Percentiles rank a stretch among this genome's conserved stretches.
phyloP scores from a whole-genome alignment of 2,888 invertebrate species.

The Onthophagus sagittarius region DNA sequence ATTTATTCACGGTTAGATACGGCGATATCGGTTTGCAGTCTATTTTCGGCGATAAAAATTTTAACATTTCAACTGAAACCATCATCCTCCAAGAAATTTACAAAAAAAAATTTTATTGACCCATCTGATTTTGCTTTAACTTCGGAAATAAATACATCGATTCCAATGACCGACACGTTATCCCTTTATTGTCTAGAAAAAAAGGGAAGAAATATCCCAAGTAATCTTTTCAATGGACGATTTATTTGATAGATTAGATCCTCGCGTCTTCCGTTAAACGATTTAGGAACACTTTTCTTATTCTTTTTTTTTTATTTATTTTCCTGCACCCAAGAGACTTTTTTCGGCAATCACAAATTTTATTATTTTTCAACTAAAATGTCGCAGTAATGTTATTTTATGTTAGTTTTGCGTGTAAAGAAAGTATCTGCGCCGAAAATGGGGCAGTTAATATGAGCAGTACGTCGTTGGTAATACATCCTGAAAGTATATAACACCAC shows the following conservation, averaged over 20 bases:
- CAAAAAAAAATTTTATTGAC: background rate
- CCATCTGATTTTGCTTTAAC: background rate
- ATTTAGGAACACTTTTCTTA: background rate
- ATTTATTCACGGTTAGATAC: conserved; percentile 7
- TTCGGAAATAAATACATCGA: conserved; percentile 38
- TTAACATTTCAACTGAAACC: background rate
- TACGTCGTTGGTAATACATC: background rate
- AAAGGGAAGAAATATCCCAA: background rate
- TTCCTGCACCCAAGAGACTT: background rate
- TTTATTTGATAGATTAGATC: conserved; percentile 9
- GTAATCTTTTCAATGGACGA: conserved; percentile 10
- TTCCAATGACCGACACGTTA: conserved; percentile 39
- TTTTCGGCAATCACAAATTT: background rate
- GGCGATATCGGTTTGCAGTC: background rate
- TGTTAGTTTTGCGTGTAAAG: background rate
- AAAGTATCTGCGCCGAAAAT: background rate
- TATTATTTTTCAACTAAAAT: background rate
- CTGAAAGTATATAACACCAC: background rate
- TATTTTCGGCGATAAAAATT: background rate
- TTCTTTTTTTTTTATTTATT: background rate
- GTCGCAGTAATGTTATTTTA: background rate
- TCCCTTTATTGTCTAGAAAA: conserved; percentile 23
- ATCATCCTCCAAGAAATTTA: too few species aligned
- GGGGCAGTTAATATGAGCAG: background rate
- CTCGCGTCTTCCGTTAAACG: background rate